phyloP scores from a whole-genome alignment of 2,888 invertebrate genomes.

The Apotomis turbidana region DNA sequence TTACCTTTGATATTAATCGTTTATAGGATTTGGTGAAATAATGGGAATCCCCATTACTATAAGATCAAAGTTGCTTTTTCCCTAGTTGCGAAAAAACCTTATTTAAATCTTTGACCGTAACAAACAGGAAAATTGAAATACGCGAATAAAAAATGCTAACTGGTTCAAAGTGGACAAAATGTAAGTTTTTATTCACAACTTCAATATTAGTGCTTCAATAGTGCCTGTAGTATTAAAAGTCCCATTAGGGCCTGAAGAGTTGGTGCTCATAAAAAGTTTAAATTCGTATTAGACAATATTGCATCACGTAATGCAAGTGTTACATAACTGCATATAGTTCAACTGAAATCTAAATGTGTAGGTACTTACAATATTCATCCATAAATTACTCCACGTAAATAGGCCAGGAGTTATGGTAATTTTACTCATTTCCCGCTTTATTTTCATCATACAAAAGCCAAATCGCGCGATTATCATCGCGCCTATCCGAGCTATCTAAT shows the following conservation, averaged over 20 bases:
- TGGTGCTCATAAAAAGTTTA: not conserved
- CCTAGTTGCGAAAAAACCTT: no score
- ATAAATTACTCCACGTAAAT: not conserved
- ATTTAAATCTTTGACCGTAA: no score
- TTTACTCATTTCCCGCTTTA: conserved; percentile 10
- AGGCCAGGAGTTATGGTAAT: conserved; percentile 13
- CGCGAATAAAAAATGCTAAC: no score
- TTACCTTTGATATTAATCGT: no score
- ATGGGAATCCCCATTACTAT: no score
- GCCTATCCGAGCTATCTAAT: conserved; percentile 6
- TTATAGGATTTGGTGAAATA: no score
- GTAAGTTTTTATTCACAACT: no score
- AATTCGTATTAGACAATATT: not conserved
- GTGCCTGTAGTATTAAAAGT: no score
- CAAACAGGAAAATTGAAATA: no score
- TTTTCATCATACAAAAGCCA: conserved; percentile 12
- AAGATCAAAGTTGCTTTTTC: no score
- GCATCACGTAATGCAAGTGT: conserved; percentile 19
- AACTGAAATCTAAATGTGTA: not conserved
- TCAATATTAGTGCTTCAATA: no score
- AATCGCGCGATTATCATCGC: conserved; percentile 12
- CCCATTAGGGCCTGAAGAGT: not conserved
- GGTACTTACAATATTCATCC: not conserved
- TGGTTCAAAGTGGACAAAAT: no score
- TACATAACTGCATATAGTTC: conserved; percentile 16